Percentiles rank a stretch among this genome's conserved stretches.
Evolutionary conservation across 2,888 invertebrate species (phyloP).

Genomic region (Drosophila vallismaia): DNA sequence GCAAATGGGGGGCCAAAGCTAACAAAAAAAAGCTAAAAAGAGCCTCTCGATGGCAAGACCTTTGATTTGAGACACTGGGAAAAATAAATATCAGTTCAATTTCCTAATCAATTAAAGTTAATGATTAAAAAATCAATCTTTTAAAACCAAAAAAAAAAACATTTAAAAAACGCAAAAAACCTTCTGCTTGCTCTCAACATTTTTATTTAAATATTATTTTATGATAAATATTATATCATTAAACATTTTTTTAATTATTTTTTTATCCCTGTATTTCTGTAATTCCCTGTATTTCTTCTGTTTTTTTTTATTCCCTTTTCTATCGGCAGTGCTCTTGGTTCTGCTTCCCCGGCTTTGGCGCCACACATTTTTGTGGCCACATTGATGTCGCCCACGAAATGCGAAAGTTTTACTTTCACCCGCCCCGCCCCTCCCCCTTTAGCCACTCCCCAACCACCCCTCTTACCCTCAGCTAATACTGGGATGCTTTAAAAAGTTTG

Average conservation of each 20-base stretch:
- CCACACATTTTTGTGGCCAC: conserved; percentile 36
- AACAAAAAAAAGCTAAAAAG: not conserved
- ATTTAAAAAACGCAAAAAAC: too few species aligned
- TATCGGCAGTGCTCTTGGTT: not conserved
- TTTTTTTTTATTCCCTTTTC: not conserved
- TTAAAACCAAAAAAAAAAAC: not conserved
- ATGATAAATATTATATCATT: not conserved
- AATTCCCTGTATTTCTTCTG: not conserved
- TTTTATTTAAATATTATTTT: not conserved
- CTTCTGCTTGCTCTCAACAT: too few species aligned
- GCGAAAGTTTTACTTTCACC: conserved; percentile 30
- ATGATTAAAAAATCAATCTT: too few species aligned
- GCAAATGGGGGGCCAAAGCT: conserved; percentile 1
- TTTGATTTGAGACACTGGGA: not conserved
- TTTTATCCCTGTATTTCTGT: not conserved
- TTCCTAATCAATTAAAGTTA: too few species aligned
- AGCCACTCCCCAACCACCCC: not conserved
- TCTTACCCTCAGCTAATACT: conserved; percentile 12
- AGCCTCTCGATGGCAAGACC: not conserved
- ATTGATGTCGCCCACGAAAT: conserved; percentile 30
- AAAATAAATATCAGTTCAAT: too few species aligned
- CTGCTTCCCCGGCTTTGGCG: conserved; percentile 14
- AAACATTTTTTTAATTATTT: not conserved
- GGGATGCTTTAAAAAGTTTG: conserved; percentile 18
- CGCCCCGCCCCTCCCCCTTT: not conserved